These are phyloP conservation scores for Gouania willdenowi DNA, from an alignment of 2,797 vertebrate genomes.

Conservation along the genomic window DNA sequence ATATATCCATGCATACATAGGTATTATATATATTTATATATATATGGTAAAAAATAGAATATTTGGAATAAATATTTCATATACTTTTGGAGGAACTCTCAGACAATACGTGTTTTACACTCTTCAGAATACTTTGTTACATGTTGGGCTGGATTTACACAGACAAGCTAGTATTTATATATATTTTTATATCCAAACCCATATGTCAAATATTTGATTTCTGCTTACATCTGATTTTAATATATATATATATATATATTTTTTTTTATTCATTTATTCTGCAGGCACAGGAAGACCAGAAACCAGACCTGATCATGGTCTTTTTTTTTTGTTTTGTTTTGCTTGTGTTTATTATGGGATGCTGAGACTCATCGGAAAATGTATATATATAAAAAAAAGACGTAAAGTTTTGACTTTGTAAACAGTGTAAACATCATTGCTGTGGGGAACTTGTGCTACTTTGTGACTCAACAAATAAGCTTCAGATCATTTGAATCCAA, in stretches of 20 bases:
- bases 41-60: conserved; percentile 79
- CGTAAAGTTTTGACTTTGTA: no score
- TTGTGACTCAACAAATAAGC: no score
- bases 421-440: no score
- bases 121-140: conserved; percentile 71
- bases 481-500: no score
- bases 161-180: conserved; percentile 28
- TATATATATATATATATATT: conserved; percentile 33
- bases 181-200: conserved; percentile 36
- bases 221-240: conserved; percentile 48
- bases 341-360: no score
- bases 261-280: conserved; percentile 32
- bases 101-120: conserved; percentile 70
- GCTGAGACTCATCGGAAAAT: no score
- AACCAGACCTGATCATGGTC: conserved; percentile 13
- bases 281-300: conserved; percentile 56
- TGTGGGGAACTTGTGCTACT: no score
- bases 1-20: conserved; percentile 74
- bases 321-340: no score
- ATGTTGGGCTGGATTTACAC: conserved; percentile 63
- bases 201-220: conserved; percentile 46
- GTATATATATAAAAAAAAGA: no score
- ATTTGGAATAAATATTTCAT: conserved; percentile 80
- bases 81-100: conserved; percentile 67
- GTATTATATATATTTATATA: no score